A percentile compares a stretch with the other conserved stretches of the same genome.
Conservation (phyloP, 2,797 vertebrate genomes). For the Sebastolobus alascanus region DNA sequence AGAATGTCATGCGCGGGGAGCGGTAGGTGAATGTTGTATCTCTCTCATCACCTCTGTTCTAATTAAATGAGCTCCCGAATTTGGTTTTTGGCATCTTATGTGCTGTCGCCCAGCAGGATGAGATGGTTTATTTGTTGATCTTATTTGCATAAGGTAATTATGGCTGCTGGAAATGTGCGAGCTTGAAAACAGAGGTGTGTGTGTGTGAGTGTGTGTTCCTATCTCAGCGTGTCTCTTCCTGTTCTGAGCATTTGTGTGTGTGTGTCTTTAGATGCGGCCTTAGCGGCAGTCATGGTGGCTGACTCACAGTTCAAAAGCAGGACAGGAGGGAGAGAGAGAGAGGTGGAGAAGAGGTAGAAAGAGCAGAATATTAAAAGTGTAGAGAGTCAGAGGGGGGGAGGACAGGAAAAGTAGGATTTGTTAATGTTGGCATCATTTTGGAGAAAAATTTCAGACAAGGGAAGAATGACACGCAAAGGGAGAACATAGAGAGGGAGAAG, state of each 20-base stretch:
- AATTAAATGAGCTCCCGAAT: conserved; percentile 73
- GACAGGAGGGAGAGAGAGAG: conserved; percentile 17
- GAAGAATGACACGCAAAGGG: conserved; percentile 48
- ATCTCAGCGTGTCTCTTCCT: no score
- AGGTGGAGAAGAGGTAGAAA: conserved; percentile 27
- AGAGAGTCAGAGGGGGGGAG: conserved; percentile 6
- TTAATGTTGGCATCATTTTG: conserved; percentile 34
- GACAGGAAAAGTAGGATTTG: conserved; percentile 16
- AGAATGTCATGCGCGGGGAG: conserved; percentile 34
- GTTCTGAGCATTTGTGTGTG: neutral
- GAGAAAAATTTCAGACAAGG: conserved; percentile 29
- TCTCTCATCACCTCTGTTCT: conserved; percentile 62
- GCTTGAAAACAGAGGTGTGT: conserved; percentile 39
- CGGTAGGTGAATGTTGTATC: conserved; percentile 32
- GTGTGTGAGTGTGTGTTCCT: no score
- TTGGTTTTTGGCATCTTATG: conserved; percentile 63
- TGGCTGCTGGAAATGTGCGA: conserved; percentile 64
- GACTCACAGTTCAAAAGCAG: conserved; percentile 64
- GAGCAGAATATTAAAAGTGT: conserved; percentile 40
- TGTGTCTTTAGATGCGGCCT: conserved; percentile 37
- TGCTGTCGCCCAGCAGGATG: conserved; percentile 61
- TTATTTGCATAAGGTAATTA: conserved; percentile 82
- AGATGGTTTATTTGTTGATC: conserved; percentile 74
- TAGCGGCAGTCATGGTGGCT: conserved; percentile 37
- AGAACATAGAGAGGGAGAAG: conserved; percentile 37